phyloP scores from a whole-genome alignment of 2,113 vertebrate genomes.

The Puma concolor region DNA sequence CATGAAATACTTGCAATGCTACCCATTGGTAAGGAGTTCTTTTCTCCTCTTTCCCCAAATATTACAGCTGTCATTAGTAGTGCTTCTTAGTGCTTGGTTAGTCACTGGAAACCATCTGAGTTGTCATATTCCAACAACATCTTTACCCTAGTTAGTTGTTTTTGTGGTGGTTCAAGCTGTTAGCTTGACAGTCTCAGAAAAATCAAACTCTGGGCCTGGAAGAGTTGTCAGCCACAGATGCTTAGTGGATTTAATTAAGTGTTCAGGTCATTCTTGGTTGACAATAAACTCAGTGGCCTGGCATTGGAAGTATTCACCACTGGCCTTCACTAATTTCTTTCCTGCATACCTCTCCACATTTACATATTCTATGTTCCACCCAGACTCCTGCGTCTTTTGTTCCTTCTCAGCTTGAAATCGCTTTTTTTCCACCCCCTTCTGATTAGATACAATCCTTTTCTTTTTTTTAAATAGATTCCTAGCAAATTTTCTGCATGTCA shows the following conservation, averaged over 20 bases:
- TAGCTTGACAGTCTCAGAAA: not conserved
- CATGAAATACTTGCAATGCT: fast-evolving
- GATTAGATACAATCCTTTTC: not conserved
- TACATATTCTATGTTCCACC: not conserved
- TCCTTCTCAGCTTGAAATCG: not conserved
- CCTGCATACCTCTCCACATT: fast-evolving
- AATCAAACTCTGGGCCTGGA: not conserved
- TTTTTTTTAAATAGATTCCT: not conserved
- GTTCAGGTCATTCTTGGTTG: not conserved
- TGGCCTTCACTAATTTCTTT: not conserved
- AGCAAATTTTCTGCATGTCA: not conserved
- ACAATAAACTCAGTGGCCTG: not conserved
- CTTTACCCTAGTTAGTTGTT: not conserved
- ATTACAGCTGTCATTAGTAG: not conserved
- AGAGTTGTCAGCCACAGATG: not conserved
- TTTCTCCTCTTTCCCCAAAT: not conserved
- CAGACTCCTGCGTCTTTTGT: not conserved
- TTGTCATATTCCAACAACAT: not conserved
- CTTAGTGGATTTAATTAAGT: not conserved
- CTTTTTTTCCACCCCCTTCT: fast-evolving
- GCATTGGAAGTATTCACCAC: fast-evolving
- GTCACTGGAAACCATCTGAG: not conserved
- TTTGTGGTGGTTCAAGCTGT: not conserved
- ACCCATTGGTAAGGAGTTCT: not conserved
- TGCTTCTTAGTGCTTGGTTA: fast-evolving